Base-by-base conservation (phyloP, 2,113 vertebrate species). In the Tricholaema leucomelas region DNA sequence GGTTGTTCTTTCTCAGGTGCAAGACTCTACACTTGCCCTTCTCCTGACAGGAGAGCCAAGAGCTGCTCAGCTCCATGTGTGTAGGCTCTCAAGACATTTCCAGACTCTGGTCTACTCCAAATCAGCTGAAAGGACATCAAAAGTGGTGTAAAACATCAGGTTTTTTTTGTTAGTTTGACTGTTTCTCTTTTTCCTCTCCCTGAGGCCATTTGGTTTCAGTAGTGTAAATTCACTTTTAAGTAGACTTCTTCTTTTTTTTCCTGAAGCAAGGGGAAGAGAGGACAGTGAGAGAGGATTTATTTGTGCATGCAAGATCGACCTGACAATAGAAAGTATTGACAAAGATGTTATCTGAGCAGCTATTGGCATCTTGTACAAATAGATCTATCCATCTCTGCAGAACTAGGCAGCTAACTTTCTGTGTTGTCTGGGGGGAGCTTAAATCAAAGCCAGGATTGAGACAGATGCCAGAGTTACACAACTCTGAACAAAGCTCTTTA, bases 311-410 rank as follows among this genome's bases (percentile, higher is more conserved):
- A 59, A 48, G 44, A 56, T 46, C 55, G 31, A 54, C 73, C 64
- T 85, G 60, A 63, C 60, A 61, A 67, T 18, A 74, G 46, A 10
- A 48, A 77, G 46, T 70, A 85, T 18, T 83, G 90, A 66, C 60
- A 63, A 80, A 76, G 60, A 31, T 28, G 79, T 80, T 85, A 85
- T 82, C 76, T 80, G 40, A 95, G 44, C 64, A 88, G 18, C 63
- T 73, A 33, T 69, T 67, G 13, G 42, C 10, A 46, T 44, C 42
- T 36, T 85, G 36, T 80, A 36, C 36, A 40, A 85, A 82, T 44
- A 74, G 36, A 44, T 70, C 67, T 48, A 50, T 48, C 60, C 31
- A 76, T 63, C 55, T 87, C 21, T 66, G 55, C 56, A 81, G 61
- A 58, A 69, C 12, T 12, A 40, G 64, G 67, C 10, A 69, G 35